Percentiles rank a stretch among this genome's conserved stretches.
phyloP scores from a whole-genome alignment of 2,113 vertebrate species.

The Cebus imitator region DNA sequence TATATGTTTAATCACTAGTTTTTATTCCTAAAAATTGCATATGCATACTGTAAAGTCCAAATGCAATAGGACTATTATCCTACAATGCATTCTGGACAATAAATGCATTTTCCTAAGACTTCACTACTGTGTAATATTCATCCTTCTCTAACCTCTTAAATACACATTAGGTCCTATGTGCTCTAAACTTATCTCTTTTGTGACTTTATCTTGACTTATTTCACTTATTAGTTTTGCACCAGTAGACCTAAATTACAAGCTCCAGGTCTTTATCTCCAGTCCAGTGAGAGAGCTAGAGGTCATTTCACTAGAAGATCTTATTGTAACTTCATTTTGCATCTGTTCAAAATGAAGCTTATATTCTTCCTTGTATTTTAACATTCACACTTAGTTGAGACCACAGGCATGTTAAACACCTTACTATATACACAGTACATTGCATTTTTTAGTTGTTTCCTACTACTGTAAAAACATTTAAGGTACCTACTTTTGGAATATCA shows the following conservation, averaged over 20 bases:
- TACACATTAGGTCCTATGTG: not conserved
- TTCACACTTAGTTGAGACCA: not conserved
- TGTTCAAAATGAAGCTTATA: not conserved
- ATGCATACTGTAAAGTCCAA: not conserved
- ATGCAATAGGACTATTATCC: not conserved
- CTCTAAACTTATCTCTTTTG: not conserved
- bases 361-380: not conserved
- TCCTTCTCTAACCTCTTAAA: not conserved
- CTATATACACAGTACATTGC: not conserved
- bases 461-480: not conserved
- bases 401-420: not conserved
- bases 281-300: not conserved
- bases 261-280: not conserved
- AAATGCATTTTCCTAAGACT: not conserved
- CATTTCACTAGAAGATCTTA: not conserved
- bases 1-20: constrained; percentile 22
- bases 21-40: constrained; percentile 34
- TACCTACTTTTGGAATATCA: not conserved
- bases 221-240: not conserved
- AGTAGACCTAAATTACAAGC: not conserved
- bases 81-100: not conserved
- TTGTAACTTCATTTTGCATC: not conserved
- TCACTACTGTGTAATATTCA: not conserved
- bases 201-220: not conserved
- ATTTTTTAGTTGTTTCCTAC: not conserved